Conservation (phyloP, 2,113 vertebrate species). For the Alouatta palliata region DNA sequence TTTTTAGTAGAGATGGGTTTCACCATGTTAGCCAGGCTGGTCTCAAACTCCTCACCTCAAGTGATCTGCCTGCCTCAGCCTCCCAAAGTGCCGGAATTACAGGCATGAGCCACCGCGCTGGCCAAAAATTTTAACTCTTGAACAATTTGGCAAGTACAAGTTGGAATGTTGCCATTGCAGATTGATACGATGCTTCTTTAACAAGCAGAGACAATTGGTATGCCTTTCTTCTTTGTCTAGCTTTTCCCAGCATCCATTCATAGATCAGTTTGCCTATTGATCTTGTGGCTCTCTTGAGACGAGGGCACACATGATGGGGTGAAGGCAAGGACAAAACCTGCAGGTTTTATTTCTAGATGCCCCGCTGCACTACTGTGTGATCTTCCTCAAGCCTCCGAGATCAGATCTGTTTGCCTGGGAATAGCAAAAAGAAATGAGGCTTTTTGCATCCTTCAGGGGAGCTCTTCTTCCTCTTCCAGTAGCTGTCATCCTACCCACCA, state of each 20-base stretch:
- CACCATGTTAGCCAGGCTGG: too few species aligned
- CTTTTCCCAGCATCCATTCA: neutral
- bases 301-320: neutral
- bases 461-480: neutral
- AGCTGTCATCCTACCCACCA: neutral
- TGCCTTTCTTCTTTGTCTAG: neutral
- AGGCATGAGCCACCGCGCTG: too few species aligned
- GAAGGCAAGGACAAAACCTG: neutral
- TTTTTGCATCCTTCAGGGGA: neutral
- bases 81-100: too few species aligned
- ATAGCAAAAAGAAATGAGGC: neutral
- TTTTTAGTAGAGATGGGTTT: too few species aligned
- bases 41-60: too few species aligned
- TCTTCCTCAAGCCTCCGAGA: neutral
- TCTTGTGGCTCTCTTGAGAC: neutral
- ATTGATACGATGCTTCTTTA: neutral
- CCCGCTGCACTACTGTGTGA: neutral
- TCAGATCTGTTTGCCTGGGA: neutral
- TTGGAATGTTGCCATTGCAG: neutral
- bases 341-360: neutral
- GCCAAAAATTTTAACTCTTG: neutral
- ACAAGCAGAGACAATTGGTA: neutral
- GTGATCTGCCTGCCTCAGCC: too few species aligned
- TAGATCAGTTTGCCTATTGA: neutral
- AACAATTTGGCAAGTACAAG: conserved; percentile 7